Evolutionary conservation across 92 coral and sea anemone species (phyloP).

Genomic region (Epizoanthus fatuus): DNA sequence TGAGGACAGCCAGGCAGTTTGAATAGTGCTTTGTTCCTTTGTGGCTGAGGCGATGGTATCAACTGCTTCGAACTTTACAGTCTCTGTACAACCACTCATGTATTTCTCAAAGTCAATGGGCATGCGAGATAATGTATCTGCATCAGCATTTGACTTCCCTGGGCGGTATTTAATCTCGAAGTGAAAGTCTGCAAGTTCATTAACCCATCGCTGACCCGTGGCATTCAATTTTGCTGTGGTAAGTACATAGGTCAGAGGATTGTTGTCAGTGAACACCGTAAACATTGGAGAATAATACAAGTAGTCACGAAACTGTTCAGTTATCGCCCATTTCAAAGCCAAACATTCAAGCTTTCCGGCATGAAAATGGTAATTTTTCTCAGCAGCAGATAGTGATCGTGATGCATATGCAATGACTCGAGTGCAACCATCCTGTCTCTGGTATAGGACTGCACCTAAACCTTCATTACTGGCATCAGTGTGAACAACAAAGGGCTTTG

Average conservation of each 20-base stretch:
- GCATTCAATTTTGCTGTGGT: conserved; percentile 68
- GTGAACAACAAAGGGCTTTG: conserved; percentile 36
- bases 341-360: conserved; percentile 61
- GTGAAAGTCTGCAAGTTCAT: conserved; percentile 62
- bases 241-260: conserved; percentile 55
- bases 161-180: conserved; percentile 67
- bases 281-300: conserved; percentile 40
- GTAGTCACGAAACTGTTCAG: conserved; percentile 61
- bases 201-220: conserved; percentile 66
- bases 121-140: conserved; percentile 56
- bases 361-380: conserved; percentile 59
- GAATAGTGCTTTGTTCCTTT: conserved; percentile 19
- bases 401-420: conserved; percentile 58
- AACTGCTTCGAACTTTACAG: conserved; percentile 32
- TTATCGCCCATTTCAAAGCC: conserved; percentile 65
- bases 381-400: conserved; percentile 43
- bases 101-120: conserved; percentile 41
- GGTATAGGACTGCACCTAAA: conserved; percentile 58
- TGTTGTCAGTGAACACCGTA: conserved; percentile 51
- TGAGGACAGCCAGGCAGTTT: conserved; percentile 41
- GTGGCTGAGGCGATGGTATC: conserved; percentile 36
- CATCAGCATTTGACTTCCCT: conserved; percentile 43
- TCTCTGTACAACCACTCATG: conserved; percentile 48
- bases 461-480: conserved; percentile 59
- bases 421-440: conserved; percentile 33